Evolutionary conservation across 2,113 vertebrate species (phyloP).

Genomic region (Drymodes brunneopygia): DNA sequence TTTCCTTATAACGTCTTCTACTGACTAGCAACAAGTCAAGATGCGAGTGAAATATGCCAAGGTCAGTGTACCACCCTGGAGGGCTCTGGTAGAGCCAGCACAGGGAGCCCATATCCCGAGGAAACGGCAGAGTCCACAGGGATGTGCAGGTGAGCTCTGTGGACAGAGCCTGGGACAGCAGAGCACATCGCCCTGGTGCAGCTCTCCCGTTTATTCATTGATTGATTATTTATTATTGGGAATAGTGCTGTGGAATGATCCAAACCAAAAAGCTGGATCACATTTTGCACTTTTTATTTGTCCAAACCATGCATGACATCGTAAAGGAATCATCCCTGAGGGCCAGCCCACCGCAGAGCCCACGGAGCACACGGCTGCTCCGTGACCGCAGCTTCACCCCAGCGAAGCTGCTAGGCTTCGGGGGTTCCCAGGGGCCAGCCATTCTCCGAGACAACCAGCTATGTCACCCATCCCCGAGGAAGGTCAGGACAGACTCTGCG

Average conservation of each 20-base stretch:
- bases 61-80: fast-evolving
- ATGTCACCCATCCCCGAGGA: no score
- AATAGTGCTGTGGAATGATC: neutral
- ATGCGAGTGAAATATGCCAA: neutral
- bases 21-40: neutral
- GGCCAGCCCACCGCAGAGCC: neutral
- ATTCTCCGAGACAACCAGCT: neutral
- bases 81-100: neutral
- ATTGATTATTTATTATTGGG: neutral
- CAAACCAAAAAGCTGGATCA: neutral
- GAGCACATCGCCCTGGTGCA: neutral
- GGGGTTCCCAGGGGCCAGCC: neutral
- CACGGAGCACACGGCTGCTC: fast-evolving
- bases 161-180: neutral
- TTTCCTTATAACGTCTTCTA: neutral
- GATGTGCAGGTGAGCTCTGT: neutral
- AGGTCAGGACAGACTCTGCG: neutral
- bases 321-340: neutral
- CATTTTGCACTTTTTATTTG: neutral
- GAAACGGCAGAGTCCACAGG: neutral
- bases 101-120: neutral
- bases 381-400: fast-evolving
- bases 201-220: neutral
- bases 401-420: fast-evolving
- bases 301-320: neutral